Percentiles rank a stretch among this genome's conserved stretches.
phyloP scores from a whole-genome alignment of 2,888 invertebrate genomes.

The Drosophila trichaetosa region DNA sequence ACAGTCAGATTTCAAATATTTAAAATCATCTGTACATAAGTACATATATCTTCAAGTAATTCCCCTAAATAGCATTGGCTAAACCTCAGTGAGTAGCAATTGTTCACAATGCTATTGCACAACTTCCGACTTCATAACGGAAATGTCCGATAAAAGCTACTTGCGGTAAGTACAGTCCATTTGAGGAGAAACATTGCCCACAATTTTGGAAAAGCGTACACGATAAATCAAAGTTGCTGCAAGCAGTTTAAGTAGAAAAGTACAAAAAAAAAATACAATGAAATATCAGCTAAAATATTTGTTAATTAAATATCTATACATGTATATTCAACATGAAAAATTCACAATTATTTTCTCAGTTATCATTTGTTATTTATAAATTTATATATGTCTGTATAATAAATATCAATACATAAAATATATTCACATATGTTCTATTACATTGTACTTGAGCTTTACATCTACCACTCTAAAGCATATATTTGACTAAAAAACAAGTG shows the following conservation, averaged over 20 bases:
- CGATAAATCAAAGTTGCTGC: background rate
- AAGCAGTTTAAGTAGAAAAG: background rate
- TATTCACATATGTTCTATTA: too few species aligned
- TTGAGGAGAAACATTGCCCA: background rate
- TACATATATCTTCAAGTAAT: background rate
- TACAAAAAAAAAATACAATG: too few species aligned
- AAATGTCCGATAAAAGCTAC: slow-evolving; percentile 46
- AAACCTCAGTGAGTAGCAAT: slow-evolving; percentile 13
- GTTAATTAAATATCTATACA: too few species aligned
- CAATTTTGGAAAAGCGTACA: background rate
- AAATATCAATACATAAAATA: too few species aligned
- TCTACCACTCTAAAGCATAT: too few species aligned
- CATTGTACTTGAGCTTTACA: too few species aligned
- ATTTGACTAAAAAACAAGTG: background rate
- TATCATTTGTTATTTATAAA: too few species aligned
- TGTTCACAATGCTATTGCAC: slow-evolving; percentile 32
- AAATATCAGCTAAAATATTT: too few species aligned
- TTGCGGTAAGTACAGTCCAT: slow-evolving; percentile 30
- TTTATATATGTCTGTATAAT: too few species aligned
- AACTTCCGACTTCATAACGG: slow-evolving; percentile 42
- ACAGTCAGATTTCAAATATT: background rate
- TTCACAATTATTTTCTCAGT: too few species aligned
- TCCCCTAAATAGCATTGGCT: background rate
- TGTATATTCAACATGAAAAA: too few species aligned
- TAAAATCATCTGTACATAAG: background rate